Percentiles rank a stretch among this genome's conserved stretches.
Conservation (phyloP, 2,888 invertebrate genomes). For the Cryptosula pallasiana region DNA sequence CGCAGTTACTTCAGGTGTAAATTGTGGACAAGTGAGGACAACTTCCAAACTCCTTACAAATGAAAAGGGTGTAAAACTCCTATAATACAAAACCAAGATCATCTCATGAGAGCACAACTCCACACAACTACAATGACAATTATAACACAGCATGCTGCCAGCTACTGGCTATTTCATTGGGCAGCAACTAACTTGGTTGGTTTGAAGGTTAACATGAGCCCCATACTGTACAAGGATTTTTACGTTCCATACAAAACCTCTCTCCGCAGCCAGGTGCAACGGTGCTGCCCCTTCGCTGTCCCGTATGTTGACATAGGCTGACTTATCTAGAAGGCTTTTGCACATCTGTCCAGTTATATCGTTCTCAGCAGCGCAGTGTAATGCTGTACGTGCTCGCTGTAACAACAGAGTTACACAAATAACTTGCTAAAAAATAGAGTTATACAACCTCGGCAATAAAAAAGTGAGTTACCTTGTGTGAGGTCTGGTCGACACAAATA, state of each 20-base stretch:
- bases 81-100: too few species aligned
- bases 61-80: too few species aligned
- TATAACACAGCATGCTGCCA: too few species aligned
- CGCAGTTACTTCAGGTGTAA: too few species aligned
- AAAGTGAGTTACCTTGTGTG: constrained; percentile 14
- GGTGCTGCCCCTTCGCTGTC: constrained; percentile 11
- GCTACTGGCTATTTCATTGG: too few species aligned
- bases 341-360: constrained; percentile 4
- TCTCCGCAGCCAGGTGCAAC: constrained; percentile 4
- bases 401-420: too few species aligned
- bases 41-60: too few species aligned
- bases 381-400: constrained; percentile 17
- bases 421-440: background rate
- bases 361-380: constrained; percentile 21
- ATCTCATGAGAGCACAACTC: too few species aligned
- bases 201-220: constrained; percentile 20
- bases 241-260: constrained; percentile 18
- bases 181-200: too few species aligned
- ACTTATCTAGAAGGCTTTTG: background rate
- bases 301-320: constrained; percentile 4
- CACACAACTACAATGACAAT: too few species aligned
- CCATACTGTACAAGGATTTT: constrained; percentile 7
- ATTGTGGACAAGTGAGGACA: too few species aligned
- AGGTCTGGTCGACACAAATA: background rate
- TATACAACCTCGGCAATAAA: background rate